phyloP scores from a whole-genome alignment of 2,888 invertebrate genomes.

The Caenorhabditis sinica region DNA sequence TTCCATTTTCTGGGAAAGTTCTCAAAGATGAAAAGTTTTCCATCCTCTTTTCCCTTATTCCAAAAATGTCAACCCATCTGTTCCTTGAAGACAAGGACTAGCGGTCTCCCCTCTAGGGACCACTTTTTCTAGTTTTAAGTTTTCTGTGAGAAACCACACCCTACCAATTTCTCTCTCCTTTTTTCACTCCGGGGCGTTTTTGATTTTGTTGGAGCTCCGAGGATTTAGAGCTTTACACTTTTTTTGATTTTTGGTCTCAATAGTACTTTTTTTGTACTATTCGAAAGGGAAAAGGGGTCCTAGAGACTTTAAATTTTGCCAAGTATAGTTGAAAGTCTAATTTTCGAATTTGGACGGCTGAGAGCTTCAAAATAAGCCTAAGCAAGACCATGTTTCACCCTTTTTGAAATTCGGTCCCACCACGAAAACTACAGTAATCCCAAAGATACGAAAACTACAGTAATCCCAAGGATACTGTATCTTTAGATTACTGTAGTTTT shows the following conservation, averaged over 20 bases:
- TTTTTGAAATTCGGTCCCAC: too few species aligned
- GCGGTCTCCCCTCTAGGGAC: slow-evolving; percentile 62
- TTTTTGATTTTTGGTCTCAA: background rate
- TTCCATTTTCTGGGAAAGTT: background rate
- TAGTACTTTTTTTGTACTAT: background rate
- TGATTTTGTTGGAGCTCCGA: background rate
- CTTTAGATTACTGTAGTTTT: too few species aligned
- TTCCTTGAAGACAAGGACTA: background rate
- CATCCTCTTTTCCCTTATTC: background rate
- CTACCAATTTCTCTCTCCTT: background rate
- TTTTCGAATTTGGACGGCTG: background rate
- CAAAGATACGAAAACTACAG: too few species aligned
- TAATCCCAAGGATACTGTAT: too few species aligned
- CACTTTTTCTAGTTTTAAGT: slow-evolving; percentile 78
- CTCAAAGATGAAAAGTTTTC: background rate
- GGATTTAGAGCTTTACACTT: background rate
- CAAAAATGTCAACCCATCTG: slow-evolving; percentile 22
- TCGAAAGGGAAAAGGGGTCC: background rate
- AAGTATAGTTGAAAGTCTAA: background rate
- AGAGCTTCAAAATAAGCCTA: background rate
- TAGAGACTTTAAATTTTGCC: background rate
- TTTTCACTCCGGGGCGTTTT: too few species aligned
- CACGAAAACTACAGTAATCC: background rate
- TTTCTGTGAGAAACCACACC: slow-evolving; percentile 84
- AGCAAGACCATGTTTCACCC: background rate